Evolutionary conservation across 2,113 vertebrate genomes (phyloP), one percentile per base, ranked within the genome.

Genomic region (Phainopepla nitens): DNA sequence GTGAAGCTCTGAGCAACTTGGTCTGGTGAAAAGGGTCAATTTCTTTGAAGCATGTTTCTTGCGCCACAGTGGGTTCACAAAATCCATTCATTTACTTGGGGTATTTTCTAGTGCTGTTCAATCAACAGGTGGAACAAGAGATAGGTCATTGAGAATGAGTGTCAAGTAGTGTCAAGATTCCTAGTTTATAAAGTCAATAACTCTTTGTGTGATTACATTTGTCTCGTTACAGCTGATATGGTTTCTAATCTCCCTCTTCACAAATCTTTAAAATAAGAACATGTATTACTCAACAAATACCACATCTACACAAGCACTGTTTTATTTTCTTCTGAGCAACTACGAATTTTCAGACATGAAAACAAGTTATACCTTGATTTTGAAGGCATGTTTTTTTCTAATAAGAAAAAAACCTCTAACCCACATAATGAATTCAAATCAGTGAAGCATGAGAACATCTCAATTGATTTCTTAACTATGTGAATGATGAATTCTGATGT

Each of bases 151-250:
- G 97, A 97, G 95, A 97, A 96, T 97, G 90, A 97, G 97, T 97
- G 96, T 97, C 97, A 98, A 97, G 96, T 96, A 97, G 95, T 94
- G 88, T 98, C 97, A 97, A 97, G 95, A 81, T 15, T 80, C 83
- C 77, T 97, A 86, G 90, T 96, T 97, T 95, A 95, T 95, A 96
- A 97, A 90, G 85, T 72, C 87, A 64, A 84, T 96, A 97, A 96
- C 79, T 84, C 90, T 93, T 94, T 81, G 54, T 93, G 83, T 97
- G 95, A 97, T 95, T 98, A 89, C 84, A 94, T 98, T 97, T 97
- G 77, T 96, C 92, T 96, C 96, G 96, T 95, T 93, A 90, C 81
- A 97, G 86, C 92, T 98, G 94, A 79, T 94, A 90, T 19, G 41
- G 66, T 82, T 80, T 89, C 82, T 49, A 50, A 57, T 89, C 78